A percentile compares a stretch with the other conserved stretches of the same genome.
phyloP scores from a whole-genome alignment of 2,797 vertebrate genomes.

The Ceryle rudis region DNA sequence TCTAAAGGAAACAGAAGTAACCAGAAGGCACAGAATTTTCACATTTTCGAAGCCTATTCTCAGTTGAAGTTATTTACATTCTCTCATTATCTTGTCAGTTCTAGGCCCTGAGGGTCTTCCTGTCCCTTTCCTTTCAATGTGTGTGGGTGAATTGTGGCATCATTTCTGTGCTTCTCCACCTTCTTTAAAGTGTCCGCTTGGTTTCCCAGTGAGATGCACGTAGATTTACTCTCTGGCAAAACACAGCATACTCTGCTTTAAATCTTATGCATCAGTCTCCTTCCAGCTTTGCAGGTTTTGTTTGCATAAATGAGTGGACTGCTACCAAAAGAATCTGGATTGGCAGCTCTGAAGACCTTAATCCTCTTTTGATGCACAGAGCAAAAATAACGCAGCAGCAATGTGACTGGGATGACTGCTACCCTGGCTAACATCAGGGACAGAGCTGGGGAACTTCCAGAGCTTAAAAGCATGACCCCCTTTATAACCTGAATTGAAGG shows the following conservation, averaged over 20 bases:
- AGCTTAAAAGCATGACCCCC: neutral
- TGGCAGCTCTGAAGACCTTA: conserved; percentile 15
- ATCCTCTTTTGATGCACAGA: conserved; percentile 20
- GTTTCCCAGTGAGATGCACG: neutral
- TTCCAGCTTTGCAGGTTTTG: conserved; percentile 27
- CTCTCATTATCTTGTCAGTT: neutral
- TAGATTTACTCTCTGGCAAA: neutral
- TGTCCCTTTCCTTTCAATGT: neutral
- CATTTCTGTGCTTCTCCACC: neutral
- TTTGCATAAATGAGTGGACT: neutral
- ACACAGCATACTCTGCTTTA: neutral
- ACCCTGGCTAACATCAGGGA: neutral
- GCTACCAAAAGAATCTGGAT: conserved; percentile 13
- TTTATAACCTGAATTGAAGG: neutral
- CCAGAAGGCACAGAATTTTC: neutral
- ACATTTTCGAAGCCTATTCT: neutral
- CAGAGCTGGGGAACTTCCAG: neutral
- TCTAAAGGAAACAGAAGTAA: neutral
- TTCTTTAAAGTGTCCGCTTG: neutral
- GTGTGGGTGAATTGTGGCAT: neutral
- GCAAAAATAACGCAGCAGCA: neutral
- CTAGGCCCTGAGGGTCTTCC: neutral
- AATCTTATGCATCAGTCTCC: neutral
- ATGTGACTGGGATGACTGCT: neutral
- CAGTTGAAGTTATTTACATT: neutral